A percentile compares a stretch with the other conserved stretches of the same genome.
phyloP scores from a whole-genome alignment of 2,888 invertebrate genomes.

The Tetrapedia diversipes region DNA sequence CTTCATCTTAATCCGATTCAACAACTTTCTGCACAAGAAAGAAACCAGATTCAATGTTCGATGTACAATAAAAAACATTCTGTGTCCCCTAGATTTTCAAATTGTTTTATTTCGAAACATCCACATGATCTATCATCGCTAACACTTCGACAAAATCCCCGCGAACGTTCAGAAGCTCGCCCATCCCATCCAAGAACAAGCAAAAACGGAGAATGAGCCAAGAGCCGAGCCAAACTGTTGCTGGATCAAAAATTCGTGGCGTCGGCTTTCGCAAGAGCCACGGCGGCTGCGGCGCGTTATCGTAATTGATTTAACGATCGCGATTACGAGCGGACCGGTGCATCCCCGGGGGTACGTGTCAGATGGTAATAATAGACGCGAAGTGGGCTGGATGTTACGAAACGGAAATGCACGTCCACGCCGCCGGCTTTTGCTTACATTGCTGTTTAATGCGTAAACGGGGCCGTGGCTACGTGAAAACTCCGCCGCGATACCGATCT shows the following conservation, averaged over 20 bases:
- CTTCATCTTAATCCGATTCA: no score
- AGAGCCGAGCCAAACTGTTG: neutral
- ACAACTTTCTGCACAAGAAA: no score
- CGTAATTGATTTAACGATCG: conserved; percentile 62
- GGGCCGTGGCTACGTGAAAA: conserved; percentile 43
- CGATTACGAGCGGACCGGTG: conserved; percentile 46
- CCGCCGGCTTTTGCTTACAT: conserved; percentile 59
- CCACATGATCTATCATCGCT: no score
- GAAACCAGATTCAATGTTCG: no score
- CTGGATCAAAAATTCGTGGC: conserved; percentile 12
- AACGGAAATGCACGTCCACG: conserved; percentile 67
- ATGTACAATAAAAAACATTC: no score
- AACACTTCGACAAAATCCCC: no score
- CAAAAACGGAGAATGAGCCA: neutral
- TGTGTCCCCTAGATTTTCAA: no score
- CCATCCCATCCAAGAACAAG: no score
- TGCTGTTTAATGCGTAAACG: conserved; percentile 64
- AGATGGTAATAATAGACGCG: conserved; percentile 65
- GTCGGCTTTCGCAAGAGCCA: conserved; percentile 33
- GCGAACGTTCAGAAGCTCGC: no score
- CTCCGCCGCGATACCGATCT: conserved; percentile 24
- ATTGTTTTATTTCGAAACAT: no score
- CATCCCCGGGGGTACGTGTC: conserved; percentile 51
- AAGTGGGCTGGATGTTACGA: conserved; percentile 67
- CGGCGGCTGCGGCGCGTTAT: conserved; percentile 40